These are phyloP conservation scores for Goniozus legneri DNA, from an alignment of 1,140 invertebrate genomes.

Conservation along the genomic window DNA sequence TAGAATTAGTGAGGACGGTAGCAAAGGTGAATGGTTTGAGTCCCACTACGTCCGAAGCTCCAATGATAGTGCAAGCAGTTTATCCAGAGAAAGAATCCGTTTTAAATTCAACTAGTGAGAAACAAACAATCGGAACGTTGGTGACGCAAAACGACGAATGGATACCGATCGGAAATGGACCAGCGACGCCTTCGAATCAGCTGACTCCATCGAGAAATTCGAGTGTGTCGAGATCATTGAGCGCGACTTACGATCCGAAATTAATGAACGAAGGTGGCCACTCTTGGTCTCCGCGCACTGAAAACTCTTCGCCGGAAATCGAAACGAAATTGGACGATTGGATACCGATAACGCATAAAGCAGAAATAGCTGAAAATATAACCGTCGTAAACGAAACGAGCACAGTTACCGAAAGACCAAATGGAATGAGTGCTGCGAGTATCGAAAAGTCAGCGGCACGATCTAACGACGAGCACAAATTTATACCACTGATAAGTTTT, in stretches of 20 bases:
- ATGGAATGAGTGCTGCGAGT: no score
- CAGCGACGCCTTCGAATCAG: neutral
- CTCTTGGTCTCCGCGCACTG: no score
- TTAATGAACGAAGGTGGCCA: constrained; percentile 30
- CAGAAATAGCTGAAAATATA: no score
- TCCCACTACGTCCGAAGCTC: neutral
- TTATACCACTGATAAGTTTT: constrained; percentile 40
- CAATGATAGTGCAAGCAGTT: neutral
- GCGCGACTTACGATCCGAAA: no score
- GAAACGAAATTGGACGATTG: constrained; percentile 40
- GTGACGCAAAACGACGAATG: constrained; percentile 21
- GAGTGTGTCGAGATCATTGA: constrained; percentile 23
- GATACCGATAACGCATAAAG: constrained; percentile 29
- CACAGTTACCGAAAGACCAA: no score
- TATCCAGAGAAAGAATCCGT: neutral
- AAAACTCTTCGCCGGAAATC: constrained; percentile 9
- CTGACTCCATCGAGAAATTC: constrained; percentile 3
- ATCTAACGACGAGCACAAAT: constrained; percentile 31
- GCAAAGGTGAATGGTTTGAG: no score
- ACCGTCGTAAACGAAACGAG: no score
- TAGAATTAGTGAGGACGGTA: neutral
- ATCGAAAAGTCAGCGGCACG: neutral
- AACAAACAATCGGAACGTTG: neutral
- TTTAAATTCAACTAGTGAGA: neutral
- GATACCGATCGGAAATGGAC: constrained; percentile 28